Evolutionary conservation across 2,888 invertebrate genomes (phyloP), one percentile per base, ranked within the genome.

Genomic region (Phania funesta): DNA sequence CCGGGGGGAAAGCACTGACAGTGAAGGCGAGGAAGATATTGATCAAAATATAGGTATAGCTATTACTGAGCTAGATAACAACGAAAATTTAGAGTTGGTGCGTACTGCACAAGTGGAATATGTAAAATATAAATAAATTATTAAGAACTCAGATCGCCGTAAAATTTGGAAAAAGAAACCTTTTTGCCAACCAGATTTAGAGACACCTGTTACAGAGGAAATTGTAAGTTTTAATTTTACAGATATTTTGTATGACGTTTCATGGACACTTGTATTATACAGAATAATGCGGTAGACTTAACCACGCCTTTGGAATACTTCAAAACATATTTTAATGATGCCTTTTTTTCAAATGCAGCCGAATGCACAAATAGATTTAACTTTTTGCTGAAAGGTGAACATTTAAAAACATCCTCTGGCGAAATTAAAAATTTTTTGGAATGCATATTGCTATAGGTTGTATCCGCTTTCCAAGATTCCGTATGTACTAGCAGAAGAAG

Each of bases 341-440:
- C 44, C 44, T 41, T 75, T 68, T 68, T 68, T 50, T 60, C 68
- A 76, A 76, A 60, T 68, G 68, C 68, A 18, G 62, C 67, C 41
- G 26, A 60, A 46, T 76, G 58, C 56, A 76, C 35, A 38, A 76
- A 76, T 52, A 48, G 60, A 16, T 62, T 68, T 41, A 46, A 52
- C 13, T 50, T 60, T 67, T 44, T 32, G 29, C 50, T 62, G 29
- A 68, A 44, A 52, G 68, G 68, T 29, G 70, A 60, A 38, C 41
- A 41, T 60, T 62, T 77, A 38, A n/a, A n/a, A n/a, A n/a, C n/a
- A n/a, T n/a, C n/a, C n/a, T n/a, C n/a, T n/a, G n/a, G n/a, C n/a
- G n/a, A 38, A 70, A 22, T n/a, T n/a, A n/a, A n/a, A n/a, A n/a
- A n/a, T n/a, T n/a, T n/a, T n/a, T n/a, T n/a, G n/a, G n/a, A n/a